phyloP scores from a whole-genome alignment of 2,113 vertebrate genomes.

The Himantopus leucocephalus region DNA sequence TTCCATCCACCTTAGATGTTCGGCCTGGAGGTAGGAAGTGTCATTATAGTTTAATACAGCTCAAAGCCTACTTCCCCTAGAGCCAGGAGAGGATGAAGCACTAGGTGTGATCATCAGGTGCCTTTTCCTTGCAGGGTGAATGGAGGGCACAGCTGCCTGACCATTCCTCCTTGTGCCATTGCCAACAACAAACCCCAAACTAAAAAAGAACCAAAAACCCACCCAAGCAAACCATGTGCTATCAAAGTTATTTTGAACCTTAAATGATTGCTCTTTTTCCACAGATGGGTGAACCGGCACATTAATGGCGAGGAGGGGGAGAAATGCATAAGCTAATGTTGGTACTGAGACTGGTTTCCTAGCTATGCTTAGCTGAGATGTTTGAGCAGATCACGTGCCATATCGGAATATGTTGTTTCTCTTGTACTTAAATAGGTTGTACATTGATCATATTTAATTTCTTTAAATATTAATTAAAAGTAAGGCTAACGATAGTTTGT shows the following conservation, averaged over 20 bases:
- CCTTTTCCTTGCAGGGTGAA: too few relatives aligned
- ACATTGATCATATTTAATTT: neutral
- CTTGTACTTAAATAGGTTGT: neutral
- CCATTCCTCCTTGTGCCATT: neutral
- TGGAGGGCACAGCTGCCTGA: neutral
- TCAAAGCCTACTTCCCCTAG: neutral
- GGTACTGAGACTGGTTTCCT: neutral
- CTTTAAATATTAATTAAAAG: neutral
- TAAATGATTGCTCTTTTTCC: neutral
- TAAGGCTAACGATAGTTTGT: neutral
- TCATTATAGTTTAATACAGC: neutral
- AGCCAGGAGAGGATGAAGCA: neutral
- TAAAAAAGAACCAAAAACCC: neutral
- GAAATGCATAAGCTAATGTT: neutral
- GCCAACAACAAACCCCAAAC: neutral
- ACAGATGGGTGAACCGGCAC: neutral
- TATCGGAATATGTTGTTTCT: neutral
- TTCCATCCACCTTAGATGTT: neutral
- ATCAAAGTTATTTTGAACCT: neutral
- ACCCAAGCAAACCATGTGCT: accelerated
- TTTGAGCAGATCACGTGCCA: neutral
- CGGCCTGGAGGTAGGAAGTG: neutral
- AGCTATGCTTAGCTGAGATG: neutral
- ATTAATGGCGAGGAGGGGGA: neutral
- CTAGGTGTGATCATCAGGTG: neutral